phyloP scores from a whole-genome alignment of 2,797 vertebrate species.

The Gallirallus australis region DNA sequence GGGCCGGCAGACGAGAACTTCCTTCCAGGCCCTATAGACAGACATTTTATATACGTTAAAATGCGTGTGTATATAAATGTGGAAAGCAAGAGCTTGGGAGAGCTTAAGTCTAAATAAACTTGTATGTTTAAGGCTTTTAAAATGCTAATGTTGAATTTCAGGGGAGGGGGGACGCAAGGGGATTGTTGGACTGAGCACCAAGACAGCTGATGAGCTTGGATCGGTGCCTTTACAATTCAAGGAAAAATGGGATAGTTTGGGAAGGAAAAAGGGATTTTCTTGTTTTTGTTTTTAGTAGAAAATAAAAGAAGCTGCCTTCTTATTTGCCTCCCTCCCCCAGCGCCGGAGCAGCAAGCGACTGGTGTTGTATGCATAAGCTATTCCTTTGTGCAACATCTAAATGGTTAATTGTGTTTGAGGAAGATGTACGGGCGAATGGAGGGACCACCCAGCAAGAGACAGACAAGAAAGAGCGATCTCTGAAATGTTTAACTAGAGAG shows the following conservation, averaged over 20 bases:
- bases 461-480: slow-evolving; percentile 81
- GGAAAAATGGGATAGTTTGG: slow-evolving; percentile 72
- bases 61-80: slow-evolving; percentile 57
- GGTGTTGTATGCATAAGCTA: slow-evolving; percentile 78
- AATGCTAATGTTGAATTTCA: slow-evolving; percentile 64
- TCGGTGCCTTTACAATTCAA: slow-evolving; percentile 71
- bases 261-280: slow-evolving; percentile 71
- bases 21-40: slow-evolving; percentile 60
- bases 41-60: slow-evolving; percentile 59
- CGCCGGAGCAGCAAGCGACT: slow-evolving; percentile 58
- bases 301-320: slow-evolving; percentile 74
- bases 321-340: slow-evolving; percentile 70
- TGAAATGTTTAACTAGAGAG: slow-evolving; percentile 79
- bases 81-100: slow-evolving; percentile 45
- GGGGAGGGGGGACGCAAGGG: not conserved
- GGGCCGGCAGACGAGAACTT: slow-evolving; percentile 65
- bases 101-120: slow-evolving; percentile 62
- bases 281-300: slow-evolving; percentile 76
- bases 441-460: slow-evolving; percentile 86
- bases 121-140: slow-evolving; percentile 65
- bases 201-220: slow-evolving; percentile 71
- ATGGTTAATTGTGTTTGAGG: slow-evolving; percentile 81
- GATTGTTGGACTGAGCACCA: slow-evolving; percentile 27
- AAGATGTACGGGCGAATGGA: slow-evolving; percentile 70
- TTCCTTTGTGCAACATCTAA: slow-evolving; percentile 79